These are phyloP conservation scores for Todiramphus chloris DNA, from an alignment of 2,113 vertebrate genomes.

Conservation along the genomic window DNA sequence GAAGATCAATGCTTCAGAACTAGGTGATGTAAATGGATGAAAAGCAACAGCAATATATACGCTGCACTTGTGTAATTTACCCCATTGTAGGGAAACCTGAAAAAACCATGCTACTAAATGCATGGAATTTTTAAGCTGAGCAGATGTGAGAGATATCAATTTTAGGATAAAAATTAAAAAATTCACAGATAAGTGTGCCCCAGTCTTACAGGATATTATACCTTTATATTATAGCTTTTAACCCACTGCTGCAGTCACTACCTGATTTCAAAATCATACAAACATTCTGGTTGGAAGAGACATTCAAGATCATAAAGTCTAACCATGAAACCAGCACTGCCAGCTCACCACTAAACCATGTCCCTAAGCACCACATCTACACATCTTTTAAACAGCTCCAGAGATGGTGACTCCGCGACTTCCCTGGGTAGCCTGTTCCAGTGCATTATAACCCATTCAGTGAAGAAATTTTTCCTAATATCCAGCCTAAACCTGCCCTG, in stretches of 20 bases:
- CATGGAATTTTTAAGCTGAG: rapidly evolving
- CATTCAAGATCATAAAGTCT: background rate
- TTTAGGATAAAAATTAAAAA: background rate
- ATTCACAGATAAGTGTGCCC: background rate
- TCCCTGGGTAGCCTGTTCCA: background rate
- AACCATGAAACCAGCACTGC: background rate
- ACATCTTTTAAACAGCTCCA: background rate
- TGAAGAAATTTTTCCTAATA: background rate
- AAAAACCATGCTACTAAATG: background rate
- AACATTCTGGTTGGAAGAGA: background rate
- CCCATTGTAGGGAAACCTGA: background rate
- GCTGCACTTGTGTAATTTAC: background rate
- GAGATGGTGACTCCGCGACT: background rate
- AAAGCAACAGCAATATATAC: background rate
- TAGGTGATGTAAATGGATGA: background rate
- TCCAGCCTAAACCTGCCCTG: background rate
- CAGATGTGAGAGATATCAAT: background rate
- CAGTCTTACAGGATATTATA: background rate
- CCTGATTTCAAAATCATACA: background rate
- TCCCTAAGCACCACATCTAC: background rate
- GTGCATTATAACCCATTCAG: background rate
- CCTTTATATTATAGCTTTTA: background rate
- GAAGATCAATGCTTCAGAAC: background rate
- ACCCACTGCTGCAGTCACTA: background rate
- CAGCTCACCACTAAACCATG: background rate